These are phyloP conservation scores for Halocynthia aurantium DNA, from an alignment of 23 tunicate genomes.

Conservation along the genomic window DNA sequence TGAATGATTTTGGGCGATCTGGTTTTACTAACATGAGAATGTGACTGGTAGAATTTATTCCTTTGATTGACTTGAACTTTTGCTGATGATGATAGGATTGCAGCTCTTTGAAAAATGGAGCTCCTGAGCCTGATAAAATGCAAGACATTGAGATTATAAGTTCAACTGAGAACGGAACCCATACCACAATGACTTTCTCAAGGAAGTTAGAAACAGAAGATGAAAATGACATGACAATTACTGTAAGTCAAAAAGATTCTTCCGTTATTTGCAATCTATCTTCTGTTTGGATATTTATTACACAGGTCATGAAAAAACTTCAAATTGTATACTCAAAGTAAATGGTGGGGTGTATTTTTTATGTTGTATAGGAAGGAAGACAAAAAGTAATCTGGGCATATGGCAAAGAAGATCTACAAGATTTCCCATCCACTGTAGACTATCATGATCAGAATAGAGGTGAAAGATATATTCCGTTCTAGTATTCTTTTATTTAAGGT, in stretches of 20 bases:
- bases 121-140: neutral
- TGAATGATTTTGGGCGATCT: neutral
- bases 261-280: too few species aligned
- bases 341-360: neutral
- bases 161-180: neutral
- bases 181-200: neutral
- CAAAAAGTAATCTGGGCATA: constrained; percentile 12
- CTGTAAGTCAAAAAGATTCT: too few species aligned
- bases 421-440: neutral
- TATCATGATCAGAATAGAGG: constrained; percentile 19
- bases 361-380: constrained; percentile 2
- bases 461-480: neutral
- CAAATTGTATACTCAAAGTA: too few species aligned
- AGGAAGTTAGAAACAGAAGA: neutral
- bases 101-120: neutral
- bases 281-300: neutral
- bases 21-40: too few species aligned
- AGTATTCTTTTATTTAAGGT: too few species aligned
- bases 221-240: neutral
- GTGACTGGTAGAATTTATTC: too few species aligned
- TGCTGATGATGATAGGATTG: too few species aligned
- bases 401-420: constrained; percentile 2
- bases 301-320: too few species aligned
- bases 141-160: constrained; percentile 6
- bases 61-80: too few species aligned